Percentiles rank a stretch among this genome's conserved stretches.
These are phyloP conservation scores for Stylophora pistillata DNA, from an alignment of 64 coral and sea anemone species.

Conservation along the genomic window DNA sequence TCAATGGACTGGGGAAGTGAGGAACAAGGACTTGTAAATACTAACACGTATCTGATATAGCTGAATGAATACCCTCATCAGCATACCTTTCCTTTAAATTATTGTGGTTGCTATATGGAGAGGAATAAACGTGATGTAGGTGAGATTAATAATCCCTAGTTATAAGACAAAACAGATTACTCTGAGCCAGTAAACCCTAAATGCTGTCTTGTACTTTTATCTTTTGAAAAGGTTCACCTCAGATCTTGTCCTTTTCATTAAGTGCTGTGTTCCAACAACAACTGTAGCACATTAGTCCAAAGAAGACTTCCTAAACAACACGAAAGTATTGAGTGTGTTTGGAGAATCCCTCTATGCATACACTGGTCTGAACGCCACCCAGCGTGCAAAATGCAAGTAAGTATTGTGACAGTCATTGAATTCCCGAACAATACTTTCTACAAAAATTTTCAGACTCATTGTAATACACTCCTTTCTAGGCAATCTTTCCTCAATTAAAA, in stretches of 20 bases:
- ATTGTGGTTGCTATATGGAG: too few relatives aligned
- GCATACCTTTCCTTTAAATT: too few relatives aligned
- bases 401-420: too few relatives aligned
- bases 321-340: neutral
- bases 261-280: neutral
- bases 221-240: neutral
- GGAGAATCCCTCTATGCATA: neutral
- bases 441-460: too few relatives aligned
- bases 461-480: too few relatives aligned
- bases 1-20: conserved; percentile 17
- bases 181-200: too few relatives aligned
- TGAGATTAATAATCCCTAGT: too few relatives aligned
- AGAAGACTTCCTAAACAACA: neutral
- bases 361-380: neutral
- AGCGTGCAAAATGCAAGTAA: neutral
- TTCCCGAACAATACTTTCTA: too few relatives aligned
- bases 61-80: too few relatives aligned
- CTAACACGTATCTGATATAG: neutral
- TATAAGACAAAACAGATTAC: too few relatives aligned
- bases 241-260: neutral
- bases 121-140: too few relatives aligned
- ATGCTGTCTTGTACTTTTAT: neutral
- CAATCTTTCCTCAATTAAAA: too few relatives aligned
- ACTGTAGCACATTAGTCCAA: neutral
- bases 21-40: neutral